Conservation (phyloP, 2,888 invertebrate genomes). For the Dryobotodes eremita region DNA sequence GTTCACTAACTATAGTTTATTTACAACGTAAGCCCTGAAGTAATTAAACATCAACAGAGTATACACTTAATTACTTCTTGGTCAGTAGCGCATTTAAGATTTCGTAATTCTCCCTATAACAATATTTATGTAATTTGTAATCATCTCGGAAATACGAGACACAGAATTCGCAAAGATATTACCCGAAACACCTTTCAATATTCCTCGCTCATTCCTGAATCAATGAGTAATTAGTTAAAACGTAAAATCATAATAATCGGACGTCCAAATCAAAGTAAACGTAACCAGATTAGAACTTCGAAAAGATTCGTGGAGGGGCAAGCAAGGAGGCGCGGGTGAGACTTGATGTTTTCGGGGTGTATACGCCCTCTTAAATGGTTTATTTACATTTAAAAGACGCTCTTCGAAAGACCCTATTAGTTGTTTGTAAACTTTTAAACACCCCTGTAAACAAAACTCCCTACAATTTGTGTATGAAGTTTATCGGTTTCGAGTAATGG, state of each 20-base stretch:
- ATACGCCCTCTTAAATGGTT: constrained; percentile 28
- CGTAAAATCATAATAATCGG: constrained; percentile 45
- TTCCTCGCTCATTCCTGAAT: constrained; percentile 37
- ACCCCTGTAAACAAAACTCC: constrained; percentile 34
- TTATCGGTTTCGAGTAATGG: constrained; percentile 43
- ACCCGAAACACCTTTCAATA: neutral
- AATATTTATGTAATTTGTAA: neutral
- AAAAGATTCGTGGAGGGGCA: constrained; percentile 9
- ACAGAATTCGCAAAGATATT: neutral
- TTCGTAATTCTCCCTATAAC: neutral
- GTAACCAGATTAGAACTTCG: constrained; percentile 41
- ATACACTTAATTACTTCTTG: neutral
- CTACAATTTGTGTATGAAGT: constrained; percentile 48
- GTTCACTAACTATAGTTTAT: no score
- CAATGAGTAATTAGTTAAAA: constrained; percentile 40
- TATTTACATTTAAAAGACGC: constrained; percentile 41
- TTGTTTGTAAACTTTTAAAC: constrained; percentile 53
- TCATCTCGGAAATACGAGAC: neutral
- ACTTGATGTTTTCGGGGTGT: no score
- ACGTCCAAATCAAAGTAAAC: constrained; percentile 21
- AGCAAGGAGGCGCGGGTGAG: no score
- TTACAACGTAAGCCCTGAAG: no score
- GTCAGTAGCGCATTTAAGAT: neutral
- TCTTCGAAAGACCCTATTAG: neutral
- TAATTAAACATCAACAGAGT: no score